A percentile compares a stretch with the other conserved stretches of the same genome.
These are phyloP conservation scores for Orthonyx spaldingii DNA, from an alignment of 2,113 vertebrate genomes.

Conservation along the genomic window DNA sequence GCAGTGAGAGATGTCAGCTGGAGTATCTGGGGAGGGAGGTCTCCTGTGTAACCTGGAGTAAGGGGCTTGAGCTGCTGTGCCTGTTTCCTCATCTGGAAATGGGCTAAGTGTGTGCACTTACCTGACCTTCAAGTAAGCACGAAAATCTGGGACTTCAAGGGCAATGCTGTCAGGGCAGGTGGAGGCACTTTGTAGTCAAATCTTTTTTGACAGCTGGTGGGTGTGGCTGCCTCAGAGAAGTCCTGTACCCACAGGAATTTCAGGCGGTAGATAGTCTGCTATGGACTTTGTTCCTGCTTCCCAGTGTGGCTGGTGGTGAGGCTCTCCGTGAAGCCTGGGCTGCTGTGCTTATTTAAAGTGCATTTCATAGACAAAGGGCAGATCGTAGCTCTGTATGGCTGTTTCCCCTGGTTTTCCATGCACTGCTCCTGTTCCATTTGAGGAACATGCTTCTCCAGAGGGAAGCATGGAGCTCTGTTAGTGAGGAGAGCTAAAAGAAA, in stretches of 20 bases:
- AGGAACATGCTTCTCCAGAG: background rate
- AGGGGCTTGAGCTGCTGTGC: background rate
- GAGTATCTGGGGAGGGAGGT: fast-evolving
- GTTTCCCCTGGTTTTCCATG: background rate
- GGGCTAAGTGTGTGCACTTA: background rate
- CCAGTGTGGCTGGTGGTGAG: background rate
- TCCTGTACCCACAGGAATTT: background rate
- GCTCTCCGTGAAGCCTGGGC: background rate
- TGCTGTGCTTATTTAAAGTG: background rate
- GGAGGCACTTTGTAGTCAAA: fast-evolving
- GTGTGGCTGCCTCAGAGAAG: background rate
- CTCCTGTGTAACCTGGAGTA: background rate
- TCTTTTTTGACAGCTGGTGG: background rate
- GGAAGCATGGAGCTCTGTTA: background rate
- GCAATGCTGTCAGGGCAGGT: background rate
- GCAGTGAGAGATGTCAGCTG: background rate
- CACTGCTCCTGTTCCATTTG: background rate
- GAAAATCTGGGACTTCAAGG: background rate
- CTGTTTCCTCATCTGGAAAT: background rate
- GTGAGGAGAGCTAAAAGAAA: background rate
- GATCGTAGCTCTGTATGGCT: fast-evolving
- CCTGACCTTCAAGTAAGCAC: background rate
- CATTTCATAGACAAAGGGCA: background rate
- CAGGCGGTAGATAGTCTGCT: background rate
- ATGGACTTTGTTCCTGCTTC: background rate